Base-by-base conservation (phyloP, 2,888 invertebrate genomes). In the Rhogogaster chlorosoma region DNA sequence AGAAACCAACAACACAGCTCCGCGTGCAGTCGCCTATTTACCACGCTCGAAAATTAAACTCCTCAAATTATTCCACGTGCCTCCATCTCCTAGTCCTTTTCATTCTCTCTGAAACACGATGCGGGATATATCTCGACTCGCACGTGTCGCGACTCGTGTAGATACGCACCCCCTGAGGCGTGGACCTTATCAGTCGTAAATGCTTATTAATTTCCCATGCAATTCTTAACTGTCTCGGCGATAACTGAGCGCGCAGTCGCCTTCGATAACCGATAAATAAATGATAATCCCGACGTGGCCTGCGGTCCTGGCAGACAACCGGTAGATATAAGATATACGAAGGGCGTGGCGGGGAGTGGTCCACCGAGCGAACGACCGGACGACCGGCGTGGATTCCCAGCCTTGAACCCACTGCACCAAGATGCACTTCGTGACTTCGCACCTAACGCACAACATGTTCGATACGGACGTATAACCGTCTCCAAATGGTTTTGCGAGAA, bases 301-400 rank as follows among this genome's bases (percentile, higher is more conserved):
- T 83, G 45, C 83, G 67, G 67, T 83, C 83, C 83, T 70, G 87
- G 84, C 87, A 88, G 87, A 86, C 89, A 87, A 70, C 82, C 83
- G 85, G 86, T 73, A 83, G 83, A 83, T 83, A 67, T 67, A 86
- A 85, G 86, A 86, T 87, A 88, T 87, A 88, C 86, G 87, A 86
- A 86, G 87, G 89, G 88, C 86, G 88, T 88, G 88, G 86, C 88
- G 88, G 84, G 87, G 88, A 87, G 88, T 88, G 87, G 89, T 87
- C 87, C 84, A 71, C 86, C 85, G 86, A 88, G 86, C 88, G 86
- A 88, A 84, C 86, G 86, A 87, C 87, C 86, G 86, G 85, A 70
- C 83, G 45, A 83, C 83, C 67, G 49, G 83, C 83, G 67, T 67
- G 64, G 64, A 70, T 83, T 57, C 83, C 61, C 86, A 88, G 77